Conservation (phyloP, 2,797 vertebrate species). For the Anas georgica region DNA sequence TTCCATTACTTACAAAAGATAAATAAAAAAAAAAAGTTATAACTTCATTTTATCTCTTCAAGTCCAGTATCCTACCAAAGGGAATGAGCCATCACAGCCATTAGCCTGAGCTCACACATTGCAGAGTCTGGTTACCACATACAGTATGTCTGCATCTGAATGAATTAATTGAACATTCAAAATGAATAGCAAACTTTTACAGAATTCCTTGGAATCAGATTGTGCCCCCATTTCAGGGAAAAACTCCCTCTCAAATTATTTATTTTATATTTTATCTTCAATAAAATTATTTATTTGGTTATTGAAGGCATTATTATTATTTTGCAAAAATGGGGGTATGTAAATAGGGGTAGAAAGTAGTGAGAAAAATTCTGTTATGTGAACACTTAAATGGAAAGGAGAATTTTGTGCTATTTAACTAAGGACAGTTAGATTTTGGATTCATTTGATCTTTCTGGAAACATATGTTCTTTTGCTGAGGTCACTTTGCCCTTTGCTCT, state of each 20-base stretch:
- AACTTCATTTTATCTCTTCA: background rate
- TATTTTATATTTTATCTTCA: background rate
- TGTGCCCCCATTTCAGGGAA: background rate
- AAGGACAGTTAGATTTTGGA: background rate
- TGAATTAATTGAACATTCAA: background rate
- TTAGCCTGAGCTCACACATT: background rate
- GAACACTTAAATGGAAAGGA: background rate
- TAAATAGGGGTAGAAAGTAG: background rate
- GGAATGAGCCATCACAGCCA: background rate
- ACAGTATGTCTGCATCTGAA: background rate
- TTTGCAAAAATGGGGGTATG: background rate
- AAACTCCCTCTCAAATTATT: background rate
- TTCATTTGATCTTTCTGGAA: constrained; percentile 34
- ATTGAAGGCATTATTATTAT: background rate
- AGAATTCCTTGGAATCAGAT: background rate
- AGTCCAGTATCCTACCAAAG: background rate
- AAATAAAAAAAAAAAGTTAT: background rate
- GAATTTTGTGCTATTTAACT: background rate
- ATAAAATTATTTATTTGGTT: background rate
- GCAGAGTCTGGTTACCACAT: background rate
- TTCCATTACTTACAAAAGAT: background rate
- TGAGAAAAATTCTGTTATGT: background rate
- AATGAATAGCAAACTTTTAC: background rate
- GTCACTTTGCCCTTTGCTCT: constrained; percentile 39
- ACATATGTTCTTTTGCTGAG: constrained; percentile 8